Base-by-base conservation (phyloP, 2,113 vertebrate genomes). In the Astatotilapia flaviijosephi region DNA sequence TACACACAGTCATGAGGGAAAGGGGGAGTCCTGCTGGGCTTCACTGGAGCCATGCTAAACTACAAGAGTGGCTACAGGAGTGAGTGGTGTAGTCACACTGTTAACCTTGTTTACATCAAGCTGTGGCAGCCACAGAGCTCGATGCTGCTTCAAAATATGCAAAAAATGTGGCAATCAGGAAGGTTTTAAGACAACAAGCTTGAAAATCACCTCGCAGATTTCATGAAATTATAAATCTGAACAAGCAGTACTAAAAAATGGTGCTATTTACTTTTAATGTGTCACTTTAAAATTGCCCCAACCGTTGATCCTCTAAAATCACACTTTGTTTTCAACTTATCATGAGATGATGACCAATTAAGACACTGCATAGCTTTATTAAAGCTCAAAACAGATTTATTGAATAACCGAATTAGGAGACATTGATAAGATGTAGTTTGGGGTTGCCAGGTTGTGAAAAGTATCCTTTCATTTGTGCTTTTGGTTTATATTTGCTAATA, bases 1-100 rank as follows among this genome's bases (percentile, higher is more conserved):
- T 96, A 88, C 91, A 95, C 85, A 95, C 95, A 96, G 94, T 96
- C 95, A 95, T 86, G 94, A 94, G 95, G 94, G 96, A 95, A 92
- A 95, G 91, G 90, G 94, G 93, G 92, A 90, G 92, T 94, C 94
- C 93, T 91, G 95, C 90, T 91, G 91, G 88, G 95, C 91, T 93
- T 88, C 90, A 92, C 93, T 88, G 89, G 93, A 94, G 92, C 90
- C 93, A 94, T 62, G 91, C 93, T 95, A 86, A 94, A 94, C 92
- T 86, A 82, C 87, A 93, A 90, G 91, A 88, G 93, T 79, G 89
- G 91, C 92, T 94, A 83, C 86, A 88, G 87, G 83, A 90, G 87
- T 45, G 86, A 90, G 88, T 40, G 80, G 42, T 85, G 88, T 58
- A 92, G 88, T 90, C 82, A 82, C 55, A 90, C 47, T 58, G 84